These are phyloP conservation scores for Limnephilus rhombicus DNA, from an alignment of 2,888 invertebrate genomes.

Conservation along the genomic window DNA sequence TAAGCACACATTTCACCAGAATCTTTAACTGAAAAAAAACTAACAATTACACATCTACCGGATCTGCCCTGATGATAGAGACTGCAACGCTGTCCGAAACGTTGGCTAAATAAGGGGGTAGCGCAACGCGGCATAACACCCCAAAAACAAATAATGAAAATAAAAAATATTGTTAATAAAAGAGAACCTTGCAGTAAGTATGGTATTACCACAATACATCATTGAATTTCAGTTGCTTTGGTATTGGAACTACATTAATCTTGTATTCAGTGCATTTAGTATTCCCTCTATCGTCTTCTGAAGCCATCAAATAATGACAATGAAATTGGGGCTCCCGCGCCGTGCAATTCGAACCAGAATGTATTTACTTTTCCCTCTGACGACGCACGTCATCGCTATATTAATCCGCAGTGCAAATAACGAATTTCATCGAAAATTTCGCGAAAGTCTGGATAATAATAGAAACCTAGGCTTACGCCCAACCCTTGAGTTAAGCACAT, in stretches of 20 bases:
- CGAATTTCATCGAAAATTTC: background rate
- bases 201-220: background rate
- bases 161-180: too few species aligned
- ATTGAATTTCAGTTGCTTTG: background rate
- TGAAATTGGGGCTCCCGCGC: slow-evolving; percentile 7
- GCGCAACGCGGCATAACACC: too few species aligned
- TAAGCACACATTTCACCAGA: too few species aligned
- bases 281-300: slow-evolving; percentile 5
- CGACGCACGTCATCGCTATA: slow-evolving; percentile 59
- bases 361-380: slow-evolving; percentile 55
- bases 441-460: slow-evolving; percentile 12
- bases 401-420: slow-evolving; percentile 64
- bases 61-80: too few species aligned
- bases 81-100: too few species aligned
- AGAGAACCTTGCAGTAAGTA: background rate
- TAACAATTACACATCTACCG: too few species aligned
- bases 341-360: slow-evolving; percentile 17
- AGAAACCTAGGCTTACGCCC: background rate
- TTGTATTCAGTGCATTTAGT: background rate
- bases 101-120: too few species aligned
- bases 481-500: background rate
- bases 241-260: background rate
- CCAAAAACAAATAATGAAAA: too few species aligned
- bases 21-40: too few species aligned
- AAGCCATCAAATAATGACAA: slow-evolving; percentile 40